Conservation (phyloP, 2,113 vertebrate genomes). For the Calyptommatus sinebrachiatus region DNA sequence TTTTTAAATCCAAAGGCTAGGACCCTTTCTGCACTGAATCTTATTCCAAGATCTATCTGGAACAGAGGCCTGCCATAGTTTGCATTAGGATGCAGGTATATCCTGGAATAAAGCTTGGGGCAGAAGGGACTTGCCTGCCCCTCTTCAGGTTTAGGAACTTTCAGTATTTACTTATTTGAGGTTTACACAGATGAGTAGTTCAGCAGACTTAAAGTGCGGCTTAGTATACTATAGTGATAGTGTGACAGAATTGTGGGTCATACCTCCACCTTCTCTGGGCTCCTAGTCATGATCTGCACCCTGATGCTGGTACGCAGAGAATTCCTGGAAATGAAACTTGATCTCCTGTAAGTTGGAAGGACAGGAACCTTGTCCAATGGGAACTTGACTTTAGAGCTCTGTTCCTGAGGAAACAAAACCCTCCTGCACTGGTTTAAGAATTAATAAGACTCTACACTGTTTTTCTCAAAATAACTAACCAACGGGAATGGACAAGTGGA, state of each 20-base stretch:
- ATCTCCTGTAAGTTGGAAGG: constrained; percentile 22
- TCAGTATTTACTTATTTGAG: constrained; percentile 3
- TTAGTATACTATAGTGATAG: neutral
- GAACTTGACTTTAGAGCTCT: constrained; percentile 17
- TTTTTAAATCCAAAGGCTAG: neutral
- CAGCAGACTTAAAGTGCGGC: too few relatives aligned
- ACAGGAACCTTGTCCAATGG: constrained; percentile 1
- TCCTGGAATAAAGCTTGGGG: too few relatives aligned
- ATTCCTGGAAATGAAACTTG: neutral
- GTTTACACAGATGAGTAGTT: neutral
- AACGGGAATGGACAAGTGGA: neutral
- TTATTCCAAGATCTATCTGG: too few relatives aligned
- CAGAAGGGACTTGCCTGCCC: too few relatives aligned
- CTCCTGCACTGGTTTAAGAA: neutral
- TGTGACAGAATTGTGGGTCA: neutral
- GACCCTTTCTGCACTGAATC: too few relatives aligned
- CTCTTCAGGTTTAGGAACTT: too few relatives aligned
- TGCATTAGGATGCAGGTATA: too few relatives aligned
- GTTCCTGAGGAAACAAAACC: neutral
- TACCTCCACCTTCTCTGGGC: too few relatives aligned
- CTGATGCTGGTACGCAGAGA: neutral
- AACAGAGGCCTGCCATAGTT: too few relatives aligned
- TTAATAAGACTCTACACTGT: neutral
- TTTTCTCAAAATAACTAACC: constrained; percentile 21
- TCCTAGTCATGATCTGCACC: neutral